A percentile compares a stretch with the other conserved stretches of the same genome.
These are phyloP conservation scores for Chaetodon auriga DNA, from an alignment of 2,113 vertebrate species.

Conservation along the genomic window DNA sequence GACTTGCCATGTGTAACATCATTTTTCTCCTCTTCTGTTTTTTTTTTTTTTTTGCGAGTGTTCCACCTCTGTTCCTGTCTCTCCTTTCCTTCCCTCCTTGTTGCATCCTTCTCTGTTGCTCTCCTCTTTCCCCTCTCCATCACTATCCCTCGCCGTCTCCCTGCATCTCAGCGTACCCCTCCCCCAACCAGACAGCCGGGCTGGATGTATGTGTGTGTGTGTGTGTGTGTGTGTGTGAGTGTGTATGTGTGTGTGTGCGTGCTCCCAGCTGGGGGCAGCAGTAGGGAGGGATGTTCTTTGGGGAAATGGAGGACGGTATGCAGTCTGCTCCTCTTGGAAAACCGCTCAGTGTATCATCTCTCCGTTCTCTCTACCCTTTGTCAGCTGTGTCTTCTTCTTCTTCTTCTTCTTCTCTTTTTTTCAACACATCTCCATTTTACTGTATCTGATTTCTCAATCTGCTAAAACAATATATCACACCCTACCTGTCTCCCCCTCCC, in stretches of 20 bases:
- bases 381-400: no score
- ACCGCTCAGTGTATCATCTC: slow-evolving; percentile 60
- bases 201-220: slow-evolving; percentile 36
- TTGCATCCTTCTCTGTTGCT: slow-evolving; percentile 44
- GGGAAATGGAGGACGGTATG: slow-evolving; percentile 79
- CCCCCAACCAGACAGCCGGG: slow-evolving; percentile 73
- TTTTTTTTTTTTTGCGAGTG: background rate
- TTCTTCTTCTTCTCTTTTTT: slow-evolving; percentile 18
- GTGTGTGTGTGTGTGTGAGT: slow-evolving; percentile 4
- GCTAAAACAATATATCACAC: slow-evolving; percentile 4
- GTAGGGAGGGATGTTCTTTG: slow-evolving; percentile 80
- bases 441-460: slow-evolving; percentile 11
- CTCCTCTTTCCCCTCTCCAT: slow-evolving; percentile 69
- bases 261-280: slow-evolving; percentile 76
- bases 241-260: slow-evolving; percentile 25
- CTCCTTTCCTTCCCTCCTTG: slow-evolving; percentile 16
- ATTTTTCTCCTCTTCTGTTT: slow-evolving; percentile 16
- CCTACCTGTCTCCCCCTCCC: slow-evolving; percentile 38
- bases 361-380: slow-evolving; percentile 53
- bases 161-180: slow-evolving; percentile 69
- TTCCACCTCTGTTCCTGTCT: background rate
- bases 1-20: slow-evolving; percentile 9
- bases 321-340: slow-evolving; percentile 79
- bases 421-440: slow-evolving; percentile 6
- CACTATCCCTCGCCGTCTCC: slow-evolving; percentile 71